Base-by-base conservation (phyloP, 2,888 invertebrate genomes). In the Polylopha cassiicola region DNA sequence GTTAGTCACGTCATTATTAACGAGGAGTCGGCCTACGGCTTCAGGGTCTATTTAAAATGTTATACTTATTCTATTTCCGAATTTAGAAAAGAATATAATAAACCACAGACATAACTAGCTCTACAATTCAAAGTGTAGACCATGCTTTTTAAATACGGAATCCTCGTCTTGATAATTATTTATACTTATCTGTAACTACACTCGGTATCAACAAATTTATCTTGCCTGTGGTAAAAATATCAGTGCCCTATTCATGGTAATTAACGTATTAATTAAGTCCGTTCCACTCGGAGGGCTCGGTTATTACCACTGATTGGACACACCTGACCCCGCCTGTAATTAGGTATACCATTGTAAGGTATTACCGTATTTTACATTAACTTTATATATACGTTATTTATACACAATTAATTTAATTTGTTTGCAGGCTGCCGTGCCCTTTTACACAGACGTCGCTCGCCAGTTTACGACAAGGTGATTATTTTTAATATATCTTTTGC, bases 381-480 rank as follows among this genome's bases (percentile, higher is more conserved):
- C 28, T 29, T 29, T 30, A 23, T 23, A 23, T 20, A 28, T 18
- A 37, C 11, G 28, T 24, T 23, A 37, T 44, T 26, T 33, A 27
- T 43, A 46, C 21, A 44, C 29, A 15, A 41, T n/a, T 23, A 18
- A 46, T 46, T 50, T 64, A 58, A 65, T 77, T 75, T 80, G 69
- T 79, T 89, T 88, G 48, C 89, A 92, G 92, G 88, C 89, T 92
- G 87, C 90, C 91, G 87, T 91, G 91, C 87, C 91, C 92, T 84
- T 92, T 92, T 85, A 90, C 91, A 78, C 90, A 90, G 86, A 89
- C 90, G 80, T 91, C 91, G 77, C 90, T 92, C 87, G 92, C 92
- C 74, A 91, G 91, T 86, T 89, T 92, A 88, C 87, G 89, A 78
- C 92, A 91, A 92, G 92, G 92, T 85, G 81, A 84, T 32, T 48